These are phyloP conservation scores for Myotis lucifugus DNA, from an alignment of 2,113 vertebrate genomes.

Conservation along the genomic window DNA sequence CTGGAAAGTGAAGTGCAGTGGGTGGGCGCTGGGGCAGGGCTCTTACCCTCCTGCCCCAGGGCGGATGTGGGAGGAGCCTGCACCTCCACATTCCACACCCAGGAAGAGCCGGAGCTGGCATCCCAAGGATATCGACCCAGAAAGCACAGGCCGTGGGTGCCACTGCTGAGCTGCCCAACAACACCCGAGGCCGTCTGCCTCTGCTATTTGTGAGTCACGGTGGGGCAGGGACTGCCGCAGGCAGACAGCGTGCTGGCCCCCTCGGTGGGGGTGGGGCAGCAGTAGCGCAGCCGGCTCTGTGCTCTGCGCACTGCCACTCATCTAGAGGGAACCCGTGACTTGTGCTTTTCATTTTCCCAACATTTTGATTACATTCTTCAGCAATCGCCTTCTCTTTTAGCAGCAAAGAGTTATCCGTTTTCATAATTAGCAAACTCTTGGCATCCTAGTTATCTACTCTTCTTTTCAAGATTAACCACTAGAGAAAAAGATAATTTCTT, in stretches of 20 bases:
- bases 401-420: neutral
- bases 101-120: neutral
- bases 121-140: neutral
- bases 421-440: neutral
- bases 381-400: neutral
- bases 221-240: neutral
- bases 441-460: neutral
- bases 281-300: neutral
- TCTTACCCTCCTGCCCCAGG: neutral
- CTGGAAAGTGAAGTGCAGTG: neutral
- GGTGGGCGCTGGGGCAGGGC: neutral
- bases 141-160: no score
- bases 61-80: neutral
- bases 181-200: accelerated
- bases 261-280: neutral
- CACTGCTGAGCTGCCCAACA: neutral
- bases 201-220: neutral
- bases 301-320: no score
- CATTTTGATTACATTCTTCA: neutral
- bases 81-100: neutral
- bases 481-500: conserved; percentile 35
- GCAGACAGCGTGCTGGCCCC: neutral
- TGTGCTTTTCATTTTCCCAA: neutral
- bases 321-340: accelerated
- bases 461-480: conserved; percentile 43